phyloP scores from a whole-genome alignment of 2,113 vertebrate species.

The Gopherus flavomarginatus region DNA sequence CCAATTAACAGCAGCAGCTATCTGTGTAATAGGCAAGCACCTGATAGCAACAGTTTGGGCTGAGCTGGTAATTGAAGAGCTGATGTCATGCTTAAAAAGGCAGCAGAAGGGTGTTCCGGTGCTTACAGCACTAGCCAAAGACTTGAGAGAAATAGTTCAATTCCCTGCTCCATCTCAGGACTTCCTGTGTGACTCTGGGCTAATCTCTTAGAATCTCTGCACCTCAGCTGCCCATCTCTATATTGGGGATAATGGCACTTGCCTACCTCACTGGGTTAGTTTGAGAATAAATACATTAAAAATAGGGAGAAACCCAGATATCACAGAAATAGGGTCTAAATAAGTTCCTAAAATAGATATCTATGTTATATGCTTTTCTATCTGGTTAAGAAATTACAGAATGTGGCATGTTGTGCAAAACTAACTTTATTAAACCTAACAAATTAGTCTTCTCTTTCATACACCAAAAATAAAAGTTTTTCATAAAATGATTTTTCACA shows the following conservation, averaged over 20 bases:
- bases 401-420: not conserved
- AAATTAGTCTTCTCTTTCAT: not conserved
- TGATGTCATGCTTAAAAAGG: not conserved
- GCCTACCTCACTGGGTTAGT: not conserved
- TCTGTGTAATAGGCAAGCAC: not conserved
- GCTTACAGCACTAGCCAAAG: not conserved
- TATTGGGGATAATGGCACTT: not conserved
- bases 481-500: not conserved
- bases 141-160: not conserved
- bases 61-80: not conserved
- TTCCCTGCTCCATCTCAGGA: not conserved
- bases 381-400: not conserved
- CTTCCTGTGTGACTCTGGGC: not conserved
- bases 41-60: not conserved
- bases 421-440: not conserved
- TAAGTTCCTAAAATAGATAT: not conserved
- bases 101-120: not conserved
- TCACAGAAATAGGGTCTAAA: not conserved
- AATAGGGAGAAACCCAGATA: not conserved
- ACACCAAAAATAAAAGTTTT: not conserved
- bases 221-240: not conserved
- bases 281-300: not conserved
- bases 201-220: not conserved
- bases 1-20: not conserved
- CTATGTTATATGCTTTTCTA: too few relatives aligned